phyloP scores from a whole-genome alignment of 2,888 invertebrate species.

The Nowickia ferox region DNA sequence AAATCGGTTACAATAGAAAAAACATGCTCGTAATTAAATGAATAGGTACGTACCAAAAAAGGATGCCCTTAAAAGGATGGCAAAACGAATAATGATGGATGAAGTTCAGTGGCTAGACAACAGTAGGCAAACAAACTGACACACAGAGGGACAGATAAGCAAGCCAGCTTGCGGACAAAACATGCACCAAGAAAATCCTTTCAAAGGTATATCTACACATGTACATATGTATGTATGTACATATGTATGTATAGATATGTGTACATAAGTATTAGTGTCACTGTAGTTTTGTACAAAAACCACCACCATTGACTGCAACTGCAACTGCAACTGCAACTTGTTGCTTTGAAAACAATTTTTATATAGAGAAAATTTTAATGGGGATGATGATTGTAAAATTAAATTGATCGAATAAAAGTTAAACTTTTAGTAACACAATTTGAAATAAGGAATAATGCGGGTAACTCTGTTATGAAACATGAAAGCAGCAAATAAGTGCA shows the following conservation, averaged over 20 bases:
- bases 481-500: too few relatives aligned
- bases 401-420: too few relatives aligned
- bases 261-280: too few relatives aligned
- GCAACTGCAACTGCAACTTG: constrained; percentile 34
- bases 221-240: background rate
- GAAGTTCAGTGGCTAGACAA: constrained; percentile 11
- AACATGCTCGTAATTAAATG: too few relatives aligned
- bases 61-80: constrained; percentile 6
- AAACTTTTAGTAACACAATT: too few relatives aligned
- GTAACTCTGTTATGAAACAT: too few relatives aligned
- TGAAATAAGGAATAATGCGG: too few relatives aligned
- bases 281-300: background rate
- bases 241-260: too few relatives aligned
- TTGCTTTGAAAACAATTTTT: constrained; percentile 8
- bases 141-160: constrained; percentile 9
- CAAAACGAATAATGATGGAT: constrained; percentile 3
- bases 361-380: background rate
- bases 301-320: background rate
- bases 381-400: too few relatives aligned
- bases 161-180: constrained; percentile 16
- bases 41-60: constrained; percentile 23
- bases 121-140: background rate
- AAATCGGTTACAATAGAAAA: constrained; percentile 5
- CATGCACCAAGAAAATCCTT: too few relatives aligned
- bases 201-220: too few relatives aligned